phyloP scores from a whole-genome alignment of 2,797 vertebrate genomes.

The Eidolon dupreanum region DNA sequence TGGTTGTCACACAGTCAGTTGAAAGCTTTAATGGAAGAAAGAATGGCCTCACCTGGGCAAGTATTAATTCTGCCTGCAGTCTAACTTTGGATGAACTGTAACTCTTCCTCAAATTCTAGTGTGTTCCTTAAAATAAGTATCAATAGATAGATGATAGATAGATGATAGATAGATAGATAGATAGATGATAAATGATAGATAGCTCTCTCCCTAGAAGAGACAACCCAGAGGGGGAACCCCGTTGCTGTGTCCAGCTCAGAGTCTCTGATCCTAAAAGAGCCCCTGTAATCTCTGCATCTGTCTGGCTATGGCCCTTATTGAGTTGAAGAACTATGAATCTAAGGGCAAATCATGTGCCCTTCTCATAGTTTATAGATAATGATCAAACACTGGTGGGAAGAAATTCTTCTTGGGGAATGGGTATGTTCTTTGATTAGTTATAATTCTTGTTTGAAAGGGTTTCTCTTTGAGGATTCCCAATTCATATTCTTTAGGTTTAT shows the following conservation, averaged over 20 bases:
- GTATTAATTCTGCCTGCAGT: not conserved
- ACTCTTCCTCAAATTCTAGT: not conserved
- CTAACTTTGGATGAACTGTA: not conserved
- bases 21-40: not conserved
- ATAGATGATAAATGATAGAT: not conserved
- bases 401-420: not conserved
- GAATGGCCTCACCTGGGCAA: not conserved
- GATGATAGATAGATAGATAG: not conserved
- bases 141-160: not conserved
- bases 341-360: too few relatives aligned
- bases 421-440: not conserved
- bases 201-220: not conserved
- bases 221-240: fast-evolving
- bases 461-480: not conserved
- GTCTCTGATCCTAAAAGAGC: not conserved
- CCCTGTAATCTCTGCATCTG: not conserved
- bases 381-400: not conserved
- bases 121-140: not conserved
- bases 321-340: not conserved
- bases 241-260: not conserved
- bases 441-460: not conserved
- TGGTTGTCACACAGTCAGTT: not conserved
- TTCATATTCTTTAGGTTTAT: not conserved
- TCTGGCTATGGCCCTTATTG: not conserved
- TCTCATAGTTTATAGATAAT: not conserved